Percentiles rank a stretch among this genome's conserved stretches.
Conservation (phyloP, 1,140 invertebrate genomes). For the Drosophila subobscura region DNA sequence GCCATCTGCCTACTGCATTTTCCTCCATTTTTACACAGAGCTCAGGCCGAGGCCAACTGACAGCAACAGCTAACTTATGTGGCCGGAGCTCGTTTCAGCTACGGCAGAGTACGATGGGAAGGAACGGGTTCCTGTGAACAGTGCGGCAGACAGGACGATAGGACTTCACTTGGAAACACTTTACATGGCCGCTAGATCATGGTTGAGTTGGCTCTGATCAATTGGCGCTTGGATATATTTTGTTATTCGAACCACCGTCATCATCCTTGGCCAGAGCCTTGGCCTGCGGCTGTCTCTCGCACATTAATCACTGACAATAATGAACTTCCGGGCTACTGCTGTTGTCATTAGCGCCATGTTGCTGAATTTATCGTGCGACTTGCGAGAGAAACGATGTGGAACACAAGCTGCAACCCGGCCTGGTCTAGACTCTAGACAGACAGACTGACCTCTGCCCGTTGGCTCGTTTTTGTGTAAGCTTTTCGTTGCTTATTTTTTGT, state of each 20-base stretch:
- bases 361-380: constrained; percentile 80
- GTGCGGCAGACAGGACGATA: no score
- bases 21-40: constrained; percentile 14
- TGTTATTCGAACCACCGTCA: neutral
- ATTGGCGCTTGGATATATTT: no score
- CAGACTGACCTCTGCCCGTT: constrained; percentile 33
- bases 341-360: constrained; percentile 80
- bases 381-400: constrained; percentile 49
- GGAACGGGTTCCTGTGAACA: neutral
- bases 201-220: no score
- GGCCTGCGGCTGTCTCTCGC: constrained; percentile 48
- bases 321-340: constrained; percentile 78
- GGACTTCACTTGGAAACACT: no score
- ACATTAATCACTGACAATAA: constrained; percentile 83
- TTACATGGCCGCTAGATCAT: no score
- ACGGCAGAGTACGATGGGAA: constrained; percentile 2
- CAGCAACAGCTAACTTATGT: constrained; percentile 74
- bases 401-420: constrained; percentile 26
- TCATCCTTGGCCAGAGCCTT: neutral
- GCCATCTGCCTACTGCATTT: constrained; percentile 6
- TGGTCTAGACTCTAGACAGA: constrained; percentile 9
- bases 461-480: constrained; percentile 56
- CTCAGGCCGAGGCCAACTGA: constrained; percentile 30
- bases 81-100: constrained; percentile 24
- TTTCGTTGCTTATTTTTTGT: constrained; percentile 47